Evolutionary conservation across 2,888 invertebrate species (phyloP).

Genomic region (Caenorhabditis uteleia): DNA sequence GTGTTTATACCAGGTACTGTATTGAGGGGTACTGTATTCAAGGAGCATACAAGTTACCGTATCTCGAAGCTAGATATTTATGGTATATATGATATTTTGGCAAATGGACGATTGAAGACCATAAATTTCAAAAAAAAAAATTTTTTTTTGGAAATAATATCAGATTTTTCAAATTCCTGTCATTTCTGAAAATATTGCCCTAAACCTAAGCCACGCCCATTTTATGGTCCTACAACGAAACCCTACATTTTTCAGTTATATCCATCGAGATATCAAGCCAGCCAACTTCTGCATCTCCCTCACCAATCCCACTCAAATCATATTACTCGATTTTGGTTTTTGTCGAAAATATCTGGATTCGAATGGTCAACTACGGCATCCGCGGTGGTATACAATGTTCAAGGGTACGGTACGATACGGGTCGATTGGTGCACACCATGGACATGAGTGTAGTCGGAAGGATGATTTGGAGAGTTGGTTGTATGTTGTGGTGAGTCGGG

Average conservation of each 20-base stretch:
- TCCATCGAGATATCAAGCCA: slow-evolving; percentile 58
- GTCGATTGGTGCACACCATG: slow-evolving; percentile 44
- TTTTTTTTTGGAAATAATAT: too few relatives aligned
- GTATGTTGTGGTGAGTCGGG: slow-evolving; percentile 43
- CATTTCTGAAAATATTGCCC: too few relatives aligned
- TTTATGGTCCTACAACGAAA: too few relatives aligned
- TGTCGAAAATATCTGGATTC: slow-evolving; percentile 21
- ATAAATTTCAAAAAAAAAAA: too few relatives aligned
- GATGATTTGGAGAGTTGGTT: slow-evolving; percentile 62
- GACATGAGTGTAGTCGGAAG: slow-evolving; percentile 52
- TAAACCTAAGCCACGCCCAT: too few relatives aligned
- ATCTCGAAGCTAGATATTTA: too few relatives aligned
- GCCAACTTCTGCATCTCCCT: slow-evolving; percentile 51
- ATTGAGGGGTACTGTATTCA: too few relatives aligned
- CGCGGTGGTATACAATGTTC: slow-evolving; percentile 35
- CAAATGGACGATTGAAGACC: too few relatives aligned
- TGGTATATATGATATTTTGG: too few relatives aligned
- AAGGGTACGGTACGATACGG: slow-evolving; percentile 47
- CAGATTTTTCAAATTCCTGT: too few relatives aligned
- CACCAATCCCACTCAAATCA: slow-evolving; percentile 34
- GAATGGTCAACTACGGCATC: slow-evolving; percentile 28
- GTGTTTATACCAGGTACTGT: too few relatives aligned
- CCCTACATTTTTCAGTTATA: slow-evolving; percentile 24
- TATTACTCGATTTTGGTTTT: slow-evolving; percentile 61
- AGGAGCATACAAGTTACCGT: too few relatives aligned